Evolutionary conservation across 1,140 invertebrate genomes (phyloP).

Genomic region (Drosophila ogumai): DNA sequence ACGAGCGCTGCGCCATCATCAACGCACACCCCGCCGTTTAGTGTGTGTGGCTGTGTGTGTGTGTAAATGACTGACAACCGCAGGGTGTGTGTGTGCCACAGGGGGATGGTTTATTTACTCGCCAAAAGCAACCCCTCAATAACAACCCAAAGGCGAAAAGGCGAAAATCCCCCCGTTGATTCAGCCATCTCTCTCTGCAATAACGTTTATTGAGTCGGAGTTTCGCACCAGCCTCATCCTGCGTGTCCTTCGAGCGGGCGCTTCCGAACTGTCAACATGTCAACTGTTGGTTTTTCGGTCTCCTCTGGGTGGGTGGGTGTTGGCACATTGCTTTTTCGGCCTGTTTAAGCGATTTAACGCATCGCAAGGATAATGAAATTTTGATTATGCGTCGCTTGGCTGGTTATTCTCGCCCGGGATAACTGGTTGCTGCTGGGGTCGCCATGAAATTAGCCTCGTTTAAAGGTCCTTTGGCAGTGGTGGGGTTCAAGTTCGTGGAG

Average conservation of each 20-base stretch:
- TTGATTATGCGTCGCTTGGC: conserved; percentile 79
- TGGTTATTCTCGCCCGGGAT: conserved; percentile 38
- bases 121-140: conserved; percentile 67
- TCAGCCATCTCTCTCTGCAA: conserved; percentile 43
- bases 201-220: conserved; percentile 78
- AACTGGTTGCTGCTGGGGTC: conserved; percentile 52
- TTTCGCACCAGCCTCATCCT: conserved; percentile 77
- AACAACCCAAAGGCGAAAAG: conserved; percentile 12
- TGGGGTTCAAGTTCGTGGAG: conserved; percentile 19
- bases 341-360: conserved; percentile 84
- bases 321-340: conserved; percentile 51
- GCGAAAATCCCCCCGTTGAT: conserved; percentile 9
- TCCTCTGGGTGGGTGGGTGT: conserved; percentile 22
- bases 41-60: conserved; percentile 25
- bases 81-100: conserved; percentile 48
- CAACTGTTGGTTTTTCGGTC: conserved; percentile 50
- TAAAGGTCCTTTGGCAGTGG: conserved; percentile 25
- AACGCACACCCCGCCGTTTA: conserved; percentile 70
- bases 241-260: conserved; percentile 35
- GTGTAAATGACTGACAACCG: conserved; percentile 78
- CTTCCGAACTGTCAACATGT: conserved; percentile 79
- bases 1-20: conserved; percentile 77
- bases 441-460: conserved; percentile 37
- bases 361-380: conserved; percentile 83
- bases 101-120: conserved; percentile 79